These are phyloP conservation scores for Ips typographus DNA, from an alignment of 1,140 invertebrate species.

Conservation along the genomic window DNA sequence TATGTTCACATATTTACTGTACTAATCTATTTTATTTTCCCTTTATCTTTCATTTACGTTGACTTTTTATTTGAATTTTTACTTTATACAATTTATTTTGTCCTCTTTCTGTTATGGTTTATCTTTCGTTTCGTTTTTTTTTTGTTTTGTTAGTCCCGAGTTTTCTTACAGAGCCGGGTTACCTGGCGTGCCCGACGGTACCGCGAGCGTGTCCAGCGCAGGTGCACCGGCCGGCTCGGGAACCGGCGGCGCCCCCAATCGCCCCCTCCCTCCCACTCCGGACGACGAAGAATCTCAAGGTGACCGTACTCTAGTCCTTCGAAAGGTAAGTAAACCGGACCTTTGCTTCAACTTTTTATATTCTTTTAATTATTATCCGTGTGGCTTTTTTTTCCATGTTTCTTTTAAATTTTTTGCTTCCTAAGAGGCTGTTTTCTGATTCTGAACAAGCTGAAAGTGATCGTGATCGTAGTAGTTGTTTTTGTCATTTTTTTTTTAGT, in stretches of 20 bases:
- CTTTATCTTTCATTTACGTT: conserved; percentile 5
- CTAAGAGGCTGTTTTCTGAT: conserved; percentile 7
- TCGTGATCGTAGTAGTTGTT: background rate
- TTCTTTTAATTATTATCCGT: conserved; percentile 19
- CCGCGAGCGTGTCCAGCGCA: conserved; percentile 51
- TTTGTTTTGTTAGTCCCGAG: conserved; percentile 68
- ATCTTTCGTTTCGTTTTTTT: conserved; percentile 43
- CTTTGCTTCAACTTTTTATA: conserved; percentile 21
- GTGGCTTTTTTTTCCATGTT: background rate
- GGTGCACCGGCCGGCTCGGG: conserved; percentile 58
- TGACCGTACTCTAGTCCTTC: conserved; percentile 87
- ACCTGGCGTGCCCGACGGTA: conserved; percentile 57
- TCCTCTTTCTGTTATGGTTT: conserved; percentile 6
- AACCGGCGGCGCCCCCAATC: conserved; percentile 76
- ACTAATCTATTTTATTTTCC: conserved; percentile 5
- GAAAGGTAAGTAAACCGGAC: conserved; percentile 69
- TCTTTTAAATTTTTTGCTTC: conserved; percentile 14
- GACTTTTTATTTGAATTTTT: background rate
- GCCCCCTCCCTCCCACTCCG: conserved; percentile 91
- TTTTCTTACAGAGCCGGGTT: conserved; percentile 83
- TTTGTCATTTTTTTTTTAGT: background rate
- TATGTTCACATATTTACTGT: background rate
- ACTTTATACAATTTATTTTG: conserved; percentile 15
- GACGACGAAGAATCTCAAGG: conserved; percentile 79
- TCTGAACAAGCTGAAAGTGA: background rate